Base-by-base conservation (phyloP, 2,113 vertebrate genomes). In the Myiagra hebetior region DNA sequence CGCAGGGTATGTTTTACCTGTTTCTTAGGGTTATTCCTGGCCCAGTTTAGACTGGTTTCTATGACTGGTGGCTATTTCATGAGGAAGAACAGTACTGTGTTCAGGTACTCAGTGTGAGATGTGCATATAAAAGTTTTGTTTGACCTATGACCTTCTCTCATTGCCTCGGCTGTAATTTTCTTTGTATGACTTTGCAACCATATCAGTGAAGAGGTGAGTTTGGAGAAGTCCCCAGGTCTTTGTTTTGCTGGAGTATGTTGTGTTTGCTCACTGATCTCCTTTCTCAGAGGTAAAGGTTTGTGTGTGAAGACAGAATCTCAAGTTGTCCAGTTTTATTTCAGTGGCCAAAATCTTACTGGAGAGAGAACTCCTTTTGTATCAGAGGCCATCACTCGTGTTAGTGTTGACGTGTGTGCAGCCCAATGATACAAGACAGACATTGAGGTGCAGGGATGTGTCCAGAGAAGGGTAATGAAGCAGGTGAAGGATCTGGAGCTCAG, bases 1-100 rank as follows among this genome's bases (percentile, higher is more conserved):
- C 99, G 98, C 96, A 98, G 98, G 98, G 99, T 99, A 80, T 30
- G 98, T 97, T 75, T 81, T 33, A 28, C 62, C 24, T 81, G 17
- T 20, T 74, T 42, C 75, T 82, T 49, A 28, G 50, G 10, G 8
- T 30, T 80, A 24, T 53, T 93, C 69, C 68, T 95, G 42, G 4
- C 49, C 59, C 73, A 16, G 2, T 39, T 74, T 37, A 80, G 55
- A 8, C 22, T 88, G 24, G 3, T 79, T 75, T 70, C 52, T 69
- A 0, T 67, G 56, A 10, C 8, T 60, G 44, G 33, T 70, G 64
- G 30, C 23, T 77, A 0, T 44, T 81, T 75, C 37, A 21, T 39
- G 42, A 69, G 39, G 59, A 46, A 59, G 42, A 80, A 86, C 35
- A 74, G 33, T 59, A 42, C 42, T 19, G 13, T 53, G 35, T 87